Evolutionary conservation across 2,888 invertebrate species (phyloP).

Genomic region (Zaprionus bogoriensis): DNA sequence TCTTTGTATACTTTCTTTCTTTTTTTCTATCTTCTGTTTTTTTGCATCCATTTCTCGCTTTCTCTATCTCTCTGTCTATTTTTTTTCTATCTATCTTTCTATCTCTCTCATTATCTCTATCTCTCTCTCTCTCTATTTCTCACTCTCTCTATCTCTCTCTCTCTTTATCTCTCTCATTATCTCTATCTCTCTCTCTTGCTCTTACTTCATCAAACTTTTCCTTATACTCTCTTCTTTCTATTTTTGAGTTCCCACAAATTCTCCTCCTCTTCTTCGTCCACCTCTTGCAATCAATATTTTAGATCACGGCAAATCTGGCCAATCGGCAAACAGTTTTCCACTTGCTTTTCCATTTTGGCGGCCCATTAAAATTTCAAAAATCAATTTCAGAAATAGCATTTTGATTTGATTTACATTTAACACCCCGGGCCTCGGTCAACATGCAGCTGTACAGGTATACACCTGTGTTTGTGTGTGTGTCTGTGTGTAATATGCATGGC

Average conservation of each 20-base stretch:
- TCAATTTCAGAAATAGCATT: conserved; percentile 74
- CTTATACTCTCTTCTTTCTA: neutral
- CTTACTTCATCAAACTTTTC: too few species aligned
- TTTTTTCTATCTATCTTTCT: too few species aligned
- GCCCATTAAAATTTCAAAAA: conserved; percentile 74
- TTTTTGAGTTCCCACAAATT: neutral
- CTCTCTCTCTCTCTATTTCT: too few species aligned
- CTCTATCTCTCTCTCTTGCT: too few species aligned
- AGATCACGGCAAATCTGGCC: neutral
- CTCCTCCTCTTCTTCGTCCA: neutral
- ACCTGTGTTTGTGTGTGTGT: neutral
- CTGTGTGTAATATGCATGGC: conserved; percentile 29
- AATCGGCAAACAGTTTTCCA: neutral
- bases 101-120: too few species aligned
- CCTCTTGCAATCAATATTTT: neutral
- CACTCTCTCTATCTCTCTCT: too few species aligned
- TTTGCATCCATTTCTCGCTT: too few species aligned
- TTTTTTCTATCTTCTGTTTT: too few species aligned
- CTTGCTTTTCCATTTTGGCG: neutral
- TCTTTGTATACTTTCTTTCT: too few species aligned
- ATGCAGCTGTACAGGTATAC: neutral
- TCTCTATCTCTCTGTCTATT: too few species aligned
- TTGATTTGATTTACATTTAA: conserved; percentile 74
- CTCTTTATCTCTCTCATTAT: too few species aligned
- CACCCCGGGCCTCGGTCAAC: conserved; percentile 47